A percentile compares a stretch with the other conserved stretches of the same genome.
phyloP scores from a whole-genome alignment of 2,888 invertebrate species.

The Metacarcinus magister region DNA sequence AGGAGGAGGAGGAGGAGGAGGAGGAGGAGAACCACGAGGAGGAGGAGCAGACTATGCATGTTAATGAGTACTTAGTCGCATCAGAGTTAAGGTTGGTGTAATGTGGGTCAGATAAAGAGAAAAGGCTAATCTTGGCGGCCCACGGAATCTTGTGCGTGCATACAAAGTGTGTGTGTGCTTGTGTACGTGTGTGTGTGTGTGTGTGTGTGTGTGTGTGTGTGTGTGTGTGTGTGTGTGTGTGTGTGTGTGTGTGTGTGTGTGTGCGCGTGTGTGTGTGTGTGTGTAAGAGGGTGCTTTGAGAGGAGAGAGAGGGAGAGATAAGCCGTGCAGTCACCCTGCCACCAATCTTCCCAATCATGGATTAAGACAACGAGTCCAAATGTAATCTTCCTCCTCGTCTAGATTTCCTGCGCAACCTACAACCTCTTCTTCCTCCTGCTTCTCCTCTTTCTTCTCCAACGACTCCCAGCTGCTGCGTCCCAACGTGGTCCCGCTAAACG shows the following conservation, averaged over 20 bases:
- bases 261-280: no score
- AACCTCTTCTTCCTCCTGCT: neutral
- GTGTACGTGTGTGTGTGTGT: neutral
- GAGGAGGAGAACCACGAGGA: no score
- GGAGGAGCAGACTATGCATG: conserved; percentile 1
- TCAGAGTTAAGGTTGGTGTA: neutral
- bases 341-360: neutral
- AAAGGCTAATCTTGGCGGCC: neutral
- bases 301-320: neutral
- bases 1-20: no score
- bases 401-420: no score
- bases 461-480: no score
- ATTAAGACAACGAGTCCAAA: conserved; percentile 16
- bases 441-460: no score
- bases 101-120: conserved; percentile 34
- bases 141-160: neutral
- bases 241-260: no score
- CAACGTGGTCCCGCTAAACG: neutral
- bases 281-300: neutral
- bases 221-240: neutral
- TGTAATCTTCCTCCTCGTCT: neutral
- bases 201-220: neutral
- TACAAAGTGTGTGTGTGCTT: neutral
- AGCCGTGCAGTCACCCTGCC: neutral
- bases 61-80: conserved; percentile 1